phyloP scores from a whole-genome alignment of 2,113 vertebrate species.

The Pluvianellus socialis region DNA sequence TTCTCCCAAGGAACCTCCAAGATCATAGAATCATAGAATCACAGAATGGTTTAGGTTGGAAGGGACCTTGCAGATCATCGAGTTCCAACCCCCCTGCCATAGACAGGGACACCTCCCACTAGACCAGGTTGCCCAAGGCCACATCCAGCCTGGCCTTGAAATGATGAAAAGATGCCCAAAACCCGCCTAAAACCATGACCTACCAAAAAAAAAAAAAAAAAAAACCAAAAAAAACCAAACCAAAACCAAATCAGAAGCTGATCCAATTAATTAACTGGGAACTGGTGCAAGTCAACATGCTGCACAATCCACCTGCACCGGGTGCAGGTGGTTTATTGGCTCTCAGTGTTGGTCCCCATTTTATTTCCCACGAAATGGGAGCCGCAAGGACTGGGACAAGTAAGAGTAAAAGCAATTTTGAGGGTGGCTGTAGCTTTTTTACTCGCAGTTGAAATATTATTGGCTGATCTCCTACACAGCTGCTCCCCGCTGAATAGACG shows the following conservation, averaged over 20 bases:
- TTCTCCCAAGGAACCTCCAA: neutral
- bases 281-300: accelerated
- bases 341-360: accelerated
- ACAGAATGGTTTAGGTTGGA: no score
- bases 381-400: neutral
- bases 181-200: neutral
- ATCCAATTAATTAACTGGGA: neutral
- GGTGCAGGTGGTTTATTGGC: accelerated
- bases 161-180: no score
- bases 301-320: accelerated
- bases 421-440: neutral
- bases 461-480: conserved; percentile 19
- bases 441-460: neutral
- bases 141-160: no score
- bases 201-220: neutral
- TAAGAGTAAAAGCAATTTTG: neutral
- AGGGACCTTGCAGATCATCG: no score
- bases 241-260: accelerated
- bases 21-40: no score
- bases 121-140: no score
- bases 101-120: no score
- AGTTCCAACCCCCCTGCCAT: no score
- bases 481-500: neutral
- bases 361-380: neutral
- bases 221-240: no score